Base-by-base conservation (phyloP, 2,888 invertebrate species). In the Lithosia quadra region DNA sequence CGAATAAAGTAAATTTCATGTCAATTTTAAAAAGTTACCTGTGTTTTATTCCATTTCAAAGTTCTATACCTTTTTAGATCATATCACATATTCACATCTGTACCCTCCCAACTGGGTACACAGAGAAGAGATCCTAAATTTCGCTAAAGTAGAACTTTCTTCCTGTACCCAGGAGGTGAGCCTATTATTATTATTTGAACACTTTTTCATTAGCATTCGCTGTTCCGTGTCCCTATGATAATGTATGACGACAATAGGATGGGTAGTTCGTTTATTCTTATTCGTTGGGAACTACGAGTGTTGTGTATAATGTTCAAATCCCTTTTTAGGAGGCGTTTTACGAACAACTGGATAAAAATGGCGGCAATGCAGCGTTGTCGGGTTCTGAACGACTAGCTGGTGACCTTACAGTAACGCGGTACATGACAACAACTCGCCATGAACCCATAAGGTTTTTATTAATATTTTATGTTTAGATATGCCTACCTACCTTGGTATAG, bases 311-410 rank as follows among this genome's bases (percentile, higher is more conserved):
- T 49, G 18, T 49, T n/a, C 13, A 22, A 64, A 55, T 56, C 13
- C 24, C 22, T 56, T 58, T 58, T n/a, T 97, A 99, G 95, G 98
- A 98, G 87, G 97, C 98, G 67, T 99, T 99, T 94, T 98, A 98
- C 90, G 98, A 99, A 86, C 97, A 98, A 89, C 95, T 98, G 85
- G 98, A 98, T 87, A 98, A 98, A 88, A 97, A 97, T 84, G 93
- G 95, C 43, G 92, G 96, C 89, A 80, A 94, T 89, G 86, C 96
- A 91, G 83, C 95, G 91, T 69, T 96, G 92, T 86, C 96, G 92
- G 92, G 96, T 90, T 83, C 91, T 85, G 94, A 93, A 74, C 84
- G 93, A 75, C 83, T 92, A 72, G 83, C 86, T 68, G 89, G 90
- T 64, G 94, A 94, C 63, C 77, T 90, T 33, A 77, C 91, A 36